Evolutionary conservation across 1,140 invertebrate genomes (phyloP).

Genomic region (Lordiphosa stackelbergi): DNA sequence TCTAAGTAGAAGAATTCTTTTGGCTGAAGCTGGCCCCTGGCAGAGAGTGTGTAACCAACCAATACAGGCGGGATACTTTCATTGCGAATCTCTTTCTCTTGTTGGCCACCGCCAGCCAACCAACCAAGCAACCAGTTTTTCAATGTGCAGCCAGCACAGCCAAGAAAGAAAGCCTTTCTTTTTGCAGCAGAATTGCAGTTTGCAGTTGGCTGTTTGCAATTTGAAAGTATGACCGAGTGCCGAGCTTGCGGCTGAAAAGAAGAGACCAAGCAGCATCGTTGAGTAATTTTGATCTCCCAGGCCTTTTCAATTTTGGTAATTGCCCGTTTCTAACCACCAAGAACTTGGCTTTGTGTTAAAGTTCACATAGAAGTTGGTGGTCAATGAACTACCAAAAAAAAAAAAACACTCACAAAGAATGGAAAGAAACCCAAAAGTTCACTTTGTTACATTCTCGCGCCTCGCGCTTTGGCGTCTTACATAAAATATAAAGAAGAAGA

Average conservation of each 20-base stretch:
- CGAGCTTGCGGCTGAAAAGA: conserved; percentile 1
- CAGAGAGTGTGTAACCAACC: conserved; percentile 45
- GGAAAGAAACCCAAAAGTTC: conserved; percentile 69
- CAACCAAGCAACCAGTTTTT: conserved; percentile 55
- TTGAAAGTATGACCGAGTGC: conserved; percentile 73
- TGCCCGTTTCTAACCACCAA: conserved; percentile 13
- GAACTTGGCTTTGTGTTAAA: conserved; percentile 54
- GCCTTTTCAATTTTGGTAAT: conserved; percentile 33
- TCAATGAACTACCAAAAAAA: conserved; percentile 62
- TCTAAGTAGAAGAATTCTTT: conserved; percentile 72
- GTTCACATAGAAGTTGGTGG: conserved; percentile 67
- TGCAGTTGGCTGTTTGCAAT: conserved; percentile 55
- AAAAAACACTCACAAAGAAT: conserved; percentile 26
- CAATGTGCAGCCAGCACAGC: conserved; percentile 34
- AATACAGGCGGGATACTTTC: conserved; percentile 58
- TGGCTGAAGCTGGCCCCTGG: conserved; percentile 17
- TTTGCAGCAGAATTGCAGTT: conserved; percentile 32
- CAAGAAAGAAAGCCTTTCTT: conserved; percentile 72
- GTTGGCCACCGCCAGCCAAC: conserved; percentile 11
- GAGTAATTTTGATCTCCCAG: conserved; percentile 39
- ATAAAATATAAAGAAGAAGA: conserved; percentile 37
- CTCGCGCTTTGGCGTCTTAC: conserved; percentile 43
- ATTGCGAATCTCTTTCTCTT: conserved; percentile 63
- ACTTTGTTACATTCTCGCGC: conserved; percentile 65
- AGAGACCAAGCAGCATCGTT: conserved; percentile 19